phyloP scores from a whole-genome alignment of 2,888 invertebrate genomes.

The Fragum sueziense region DNA sequence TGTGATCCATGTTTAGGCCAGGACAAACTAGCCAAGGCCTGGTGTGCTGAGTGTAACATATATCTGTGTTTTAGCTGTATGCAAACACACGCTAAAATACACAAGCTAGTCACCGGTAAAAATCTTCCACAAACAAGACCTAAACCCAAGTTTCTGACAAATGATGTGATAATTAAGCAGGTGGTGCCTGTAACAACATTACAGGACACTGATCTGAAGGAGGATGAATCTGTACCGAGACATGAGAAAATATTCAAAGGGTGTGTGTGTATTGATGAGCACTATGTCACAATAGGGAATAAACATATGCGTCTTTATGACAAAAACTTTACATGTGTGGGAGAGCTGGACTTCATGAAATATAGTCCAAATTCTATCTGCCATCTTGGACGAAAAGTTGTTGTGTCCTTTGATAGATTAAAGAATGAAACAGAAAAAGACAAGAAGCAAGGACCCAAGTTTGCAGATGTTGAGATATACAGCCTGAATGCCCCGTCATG shows the following conservation, averaged over 20 bases:
- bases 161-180: conserved; percentile 42
- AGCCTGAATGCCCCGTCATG: conserved; percentile 32
- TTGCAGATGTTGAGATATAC: conserved; percentile 18
- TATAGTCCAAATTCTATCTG: conserved; percentile 45
- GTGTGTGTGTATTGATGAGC: conserved; percentile 43
- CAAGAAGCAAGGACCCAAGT: conserved; percentile 2
- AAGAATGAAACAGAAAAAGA: not conserved
- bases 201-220: conserved; percentile 29
- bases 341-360: conserved; percentile 28
- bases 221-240: conserved; percentile 21
- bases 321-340: conserved; percentile 42
- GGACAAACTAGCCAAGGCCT: conserved; percentile 42
- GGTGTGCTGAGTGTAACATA: conserved; percentile 49
- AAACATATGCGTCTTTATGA: conserved; percentile 45
- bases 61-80: conserved; percentile 49
- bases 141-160: conserved; percentile 24
- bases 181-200: conserved; percentile 40
- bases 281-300: conserved; percentile 36
- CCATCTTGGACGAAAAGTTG: conserved; percentile 29
- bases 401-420: conserved; percentile 45
- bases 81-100: conserved; percentile 36
- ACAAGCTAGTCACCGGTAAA: conserved; percentile 37
- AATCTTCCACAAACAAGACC: conserved; percentile 38
- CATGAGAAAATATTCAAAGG: conserved; percentile 34
- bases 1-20: conserved; percentile 48